phyloP scores from a whole-genome alignment of 2,888 invertebrate genomes.

The Atrina japonica region DNA sequence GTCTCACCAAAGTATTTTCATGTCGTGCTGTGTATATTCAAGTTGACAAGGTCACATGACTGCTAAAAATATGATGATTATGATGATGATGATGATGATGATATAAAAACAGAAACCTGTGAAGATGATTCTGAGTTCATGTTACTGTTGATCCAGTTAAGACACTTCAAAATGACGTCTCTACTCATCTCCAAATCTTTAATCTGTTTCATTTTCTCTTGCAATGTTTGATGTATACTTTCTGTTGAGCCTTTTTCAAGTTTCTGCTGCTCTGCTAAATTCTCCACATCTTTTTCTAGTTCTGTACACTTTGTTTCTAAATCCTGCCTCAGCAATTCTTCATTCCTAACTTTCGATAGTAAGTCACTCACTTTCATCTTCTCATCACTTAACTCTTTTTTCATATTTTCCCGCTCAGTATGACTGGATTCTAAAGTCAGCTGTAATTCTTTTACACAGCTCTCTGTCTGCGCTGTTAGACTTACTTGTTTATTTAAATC shows the following conservation, averaged over 20 bases:
- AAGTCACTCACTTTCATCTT: conserved; percentile 37
- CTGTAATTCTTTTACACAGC: conserved; percentile 27
- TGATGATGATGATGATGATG: too few species aligned
- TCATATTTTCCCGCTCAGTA: conserved; percentile 33
- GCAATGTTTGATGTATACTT: conserved; percentile 26
- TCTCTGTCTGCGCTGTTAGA: neutral
- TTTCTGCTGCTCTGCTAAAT: conserved; percentile 40
- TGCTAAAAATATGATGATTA: too few species aligned
- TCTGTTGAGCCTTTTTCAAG: conserved; percentile 30
- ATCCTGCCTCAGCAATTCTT: conserved; percentile 40
- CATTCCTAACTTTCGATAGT: conserved; percentile 45
- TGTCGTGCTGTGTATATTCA: too few species aligned
- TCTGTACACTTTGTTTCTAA: conserved; percentile 35
- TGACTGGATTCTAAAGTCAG: conserved; percentile 39
- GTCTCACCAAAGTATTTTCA: too few species aligned
- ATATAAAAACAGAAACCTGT: too few species aligned
- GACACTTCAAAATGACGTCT: neutral
- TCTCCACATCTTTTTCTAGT: conserved; percentile 40
- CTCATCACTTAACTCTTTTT: conserved; percentile 30
- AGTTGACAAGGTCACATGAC: too few species aligned
- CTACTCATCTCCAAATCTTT: conserved; percentile 12
- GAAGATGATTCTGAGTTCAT: neutral
- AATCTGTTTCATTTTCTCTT: conserved; percentile 27
- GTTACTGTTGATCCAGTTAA: conserved; percentile 11
- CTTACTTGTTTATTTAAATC: neutral